Base-by-base conservation (phyloP, 2,113 vertebrate genomes). In the Cheilinus undulatus region DNA sequence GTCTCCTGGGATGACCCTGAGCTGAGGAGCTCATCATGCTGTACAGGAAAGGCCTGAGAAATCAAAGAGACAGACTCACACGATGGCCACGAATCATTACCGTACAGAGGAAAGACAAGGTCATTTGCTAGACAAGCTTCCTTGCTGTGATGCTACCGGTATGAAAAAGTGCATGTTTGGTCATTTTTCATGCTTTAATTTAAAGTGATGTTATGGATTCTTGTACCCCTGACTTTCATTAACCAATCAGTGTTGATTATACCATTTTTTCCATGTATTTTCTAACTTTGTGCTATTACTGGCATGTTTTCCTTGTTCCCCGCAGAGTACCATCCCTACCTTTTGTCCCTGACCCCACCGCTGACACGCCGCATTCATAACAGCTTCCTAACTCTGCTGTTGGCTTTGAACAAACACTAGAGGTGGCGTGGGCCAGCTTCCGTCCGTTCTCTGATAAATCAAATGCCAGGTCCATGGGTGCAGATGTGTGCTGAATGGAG, bases 1-100 rank as follows among this genome's bases (percentile, higher is more conserved):
- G 90, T 94, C 94, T 93, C 85, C 64, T 70, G 91, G 87, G 85
- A 87, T 89, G 89, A 92, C 93, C 93, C 92, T 86, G 73, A 93
- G 91, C 92, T 80, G 93, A 94, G 92, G 74, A 94, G 85, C 85
- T 90, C 90, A 85, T 88, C 85, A 84, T 77, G 90, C 74, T 78
- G 77, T 89, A 93, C 93, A 94, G 92, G 91, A 94, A 91, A 91
- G 80, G 85, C 43, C 65, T 71, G 84, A 91, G 92, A 88, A 60
- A 91, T 94, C 90, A 93, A 93, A 96, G 93, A 85, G 86, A 83
- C 84, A 82, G 88, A 76, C 75, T 45, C 46, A 85, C 92, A 87
- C 78, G 87, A 85, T 89, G 89, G 85, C 92, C 93, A 86, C 32
- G 59, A 87, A 87, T 88, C 70, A 82, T 91, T 89, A 86, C 84